phyloP scores from a whole-genome alignment of 2,797 vertebrate genomes.

The Chelmon rostratus region DNA sequence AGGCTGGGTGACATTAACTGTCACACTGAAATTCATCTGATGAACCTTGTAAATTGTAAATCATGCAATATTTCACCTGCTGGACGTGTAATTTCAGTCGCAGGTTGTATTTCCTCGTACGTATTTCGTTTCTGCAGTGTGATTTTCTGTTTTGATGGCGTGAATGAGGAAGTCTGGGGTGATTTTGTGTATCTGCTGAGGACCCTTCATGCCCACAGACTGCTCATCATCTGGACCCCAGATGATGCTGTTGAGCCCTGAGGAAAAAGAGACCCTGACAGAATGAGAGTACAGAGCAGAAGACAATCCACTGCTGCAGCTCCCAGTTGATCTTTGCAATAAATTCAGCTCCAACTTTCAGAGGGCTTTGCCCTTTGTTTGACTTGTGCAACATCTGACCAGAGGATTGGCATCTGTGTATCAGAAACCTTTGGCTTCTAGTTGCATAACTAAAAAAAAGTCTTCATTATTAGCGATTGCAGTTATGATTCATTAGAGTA shows the following conservation, averaged over 20 bases:
- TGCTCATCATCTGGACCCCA: slow-evolving; percentile 35
- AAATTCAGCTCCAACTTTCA: background rate
- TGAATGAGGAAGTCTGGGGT: slow-evolving; percentile 7
- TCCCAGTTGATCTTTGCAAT: background rate
- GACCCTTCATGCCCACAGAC: background rate
- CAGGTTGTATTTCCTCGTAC: slow-evolving; percentile 1
- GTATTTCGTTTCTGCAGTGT: slow-evolving; percentile 20
- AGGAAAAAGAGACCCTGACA: background rate
- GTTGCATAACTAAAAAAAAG: background rate
- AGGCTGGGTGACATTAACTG: slow-evolving; percentile 41
- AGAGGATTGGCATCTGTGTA: background rate
- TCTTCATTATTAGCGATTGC: background rate
- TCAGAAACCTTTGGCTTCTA: background rate
- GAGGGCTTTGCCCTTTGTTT: background rate
- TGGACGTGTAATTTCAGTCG: slow-evolving; percentile 16
- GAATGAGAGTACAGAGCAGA: background rate
- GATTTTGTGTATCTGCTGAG: slow-evolving; percentile 14
- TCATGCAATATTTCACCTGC: slow-evolving; percentile 33
- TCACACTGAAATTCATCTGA: slow-evolving; percentile 33
- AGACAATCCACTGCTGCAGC: background rate
- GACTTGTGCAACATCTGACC: slow-evolving; percentile 4
- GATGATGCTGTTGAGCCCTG: slow-evolving; percentile 37
- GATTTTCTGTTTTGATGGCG: slow-evolving; percentile 7
- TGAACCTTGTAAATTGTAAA: slow-evolving; percentile 40
- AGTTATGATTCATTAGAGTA: slow-evolving; percentile 10